Base-by-base conservation (phyloP, 2,797 vertebrate species). In the Anomalospiza imberbis region DNA sequence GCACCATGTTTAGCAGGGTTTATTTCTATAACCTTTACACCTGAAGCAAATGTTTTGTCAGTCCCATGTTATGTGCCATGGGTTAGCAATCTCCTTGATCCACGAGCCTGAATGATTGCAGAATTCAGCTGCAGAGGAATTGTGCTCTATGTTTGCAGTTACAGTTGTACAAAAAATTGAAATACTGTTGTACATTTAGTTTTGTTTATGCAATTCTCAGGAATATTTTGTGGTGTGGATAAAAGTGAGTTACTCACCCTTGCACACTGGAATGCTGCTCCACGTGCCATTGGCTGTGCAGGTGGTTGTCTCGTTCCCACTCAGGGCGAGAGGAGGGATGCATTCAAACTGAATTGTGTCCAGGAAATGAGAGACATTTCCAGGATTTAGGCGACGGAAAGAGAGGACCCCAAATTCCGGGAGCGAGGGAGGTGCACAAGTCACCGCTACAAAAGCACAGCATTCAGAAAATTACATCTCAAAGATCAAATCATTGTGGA, bases 201-300 rank as follows among this genome's bases (percentile, higher is more conserved):
- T 91, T 40, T 21, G 29, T 7, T 1, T 12, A 1, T 47, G 7
- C 5, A n/a, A 3, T 31, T 61, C 31, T 26, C 60, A 65, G 48
- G 45, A 29, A 7, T 50, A 14, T n/a, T 81, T 86, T n/a, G 24
- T 9, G 71, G 14, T 10, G 40, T 17, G n/a, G 57, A 12, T 47
- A 12, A 12, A 84, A 81, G 24, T 13, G 10, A 83, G n/a, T 42
- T 38, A 89, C 97, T 96, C 94, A 99, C 99, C 96, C 80, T 51
- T 97, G 95, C 99, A 99, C 89, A 97, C 97, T 2, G 99, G 99
- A 28, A 98, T 89, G 53, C 91, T 91, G 13, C 98, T 98, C 97
- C 98, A 98, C 17, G 26, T 98, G 40, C 99, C 98, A 1, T 98
- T 93, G 36, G 96, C 97, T 60, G 8, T 97, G 95, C 99, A 99